These are phyloP conservation scores for Drosophila pachea DNA, from an alignment of 1,140 invertebrate species.

Conservation along the genomic window DNA sequence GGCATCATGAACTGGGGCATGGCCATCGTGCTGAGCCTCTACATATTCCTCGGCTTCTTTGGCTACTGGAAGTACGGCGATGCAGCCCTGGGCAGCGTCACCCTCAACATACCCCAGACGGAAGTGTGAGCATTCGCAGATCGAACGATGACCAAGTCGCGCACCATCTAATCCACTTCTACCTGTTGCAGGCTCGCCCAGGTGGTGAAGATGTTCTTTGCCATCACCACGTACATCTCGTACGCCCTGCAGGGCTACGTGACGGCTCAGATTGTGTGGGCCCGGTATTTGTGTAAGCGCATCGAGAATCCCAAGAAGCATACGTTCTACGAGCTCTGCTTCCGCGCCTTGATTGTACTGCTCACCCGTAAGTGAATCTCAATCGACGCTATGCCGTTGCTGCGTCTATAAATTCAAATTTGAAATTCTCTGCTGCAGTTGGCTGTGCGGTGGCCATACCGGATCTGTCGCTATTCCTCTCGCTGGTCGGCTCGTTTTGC, in stretches of 20 bases:
- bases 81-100: slow-evolving; percentile 84
- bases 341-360: slow-evolving; percentile 83
- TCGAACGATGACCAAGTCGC: not conserved
- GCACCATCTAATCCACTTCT: not conserved
- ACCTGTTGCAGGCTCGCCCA: slow-evolving; percentile 84
- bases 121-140: slow-evolving; percentile 77
- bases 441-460: slow-evolving; percentile 90
- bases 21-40: slow-evolving; percentile 86
- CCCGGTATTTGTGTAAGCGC: slow-evolving; percentile 83
- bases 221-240: slow-evolving; percentile 92
- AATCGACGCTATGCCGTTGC: too few relatives aligned
- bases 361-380: slow-evolving; percentile 83
- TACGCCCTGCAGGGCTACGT: slow-evolving; percentile 97
- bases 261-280: slow-evolving; percentile 93
- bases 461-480: slow-evolving; percentile 94
- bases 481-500: slow-evolving; percentile 92
- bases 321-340: slow-evolving; percentile 82
- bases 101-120: slow-evolving; percentile 84
- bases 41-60: slow-evolving; percentile 88
- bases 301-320: slow-evolving; percentile 80
- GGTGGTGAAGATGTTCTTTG: slow-evolving; percentile 90
- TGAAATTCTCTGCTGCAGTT: slow-evolving; percentile 80
- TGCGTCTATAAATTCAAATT: too few relatives aligned
- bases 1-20: slow-evolving; percentile 90
- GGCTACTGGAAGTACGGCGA: slow-evolving; percentile 90